Evolutionary conservation across 35 echinoderm and acorn worm genomes (phyloP).

Genomic region (Strongylocentrotus purpuratus): DNA sequence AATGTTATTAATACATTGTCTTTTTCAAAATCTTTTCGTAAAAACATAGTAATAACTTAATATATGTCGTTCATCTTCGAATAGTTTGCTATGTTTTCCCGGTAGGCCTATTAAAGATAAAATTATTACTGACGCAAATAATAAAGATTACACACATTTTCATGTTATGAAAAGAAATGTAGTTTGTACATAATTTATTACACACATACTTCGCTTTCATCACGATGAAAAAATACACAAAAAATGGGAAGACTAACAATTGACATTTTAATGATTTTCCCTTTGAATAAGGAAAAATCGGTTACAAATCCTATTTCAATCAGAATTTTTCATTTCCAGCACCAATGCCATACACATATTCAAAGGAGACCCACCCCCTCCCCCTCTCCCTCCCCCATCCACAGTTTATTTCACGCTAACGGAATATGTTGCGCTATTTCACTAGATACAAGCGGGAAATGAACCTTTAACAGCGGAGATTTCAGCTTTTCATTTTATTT

Average conservation of each 20-base stretch:
- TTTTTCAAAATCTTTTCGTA: background rate
- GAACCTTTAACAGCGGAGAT: too few species aligned
- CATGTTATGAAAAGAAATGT: background rate
- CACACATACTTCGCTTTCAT: constrained; percentile 2
- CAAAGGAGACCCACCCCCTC: too few species aligned
- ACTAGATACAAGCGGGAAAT: too few species aligned
- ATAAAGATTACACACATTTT: background rate
- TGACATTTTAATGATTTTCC: background rate
- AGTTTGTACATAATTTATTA: constrained; percentile 7
- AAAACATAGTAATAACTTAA: background rate
- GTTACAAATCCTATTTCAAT: background rate
- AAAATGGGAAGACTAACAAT: background rate
- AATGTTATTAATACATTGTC: too few species aligned
- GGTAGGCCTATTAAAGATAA: background rate
- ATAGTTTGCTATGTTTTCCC: background rate
- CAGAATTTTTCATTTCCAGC: background rate
- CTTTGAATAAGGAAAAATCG: background rate
- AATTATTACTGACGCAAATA: background rate
- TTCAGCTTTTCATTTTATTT: background rate
- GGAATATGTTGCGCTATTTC: too few species aligned
- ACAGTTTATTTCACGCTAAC: too few species aligned
- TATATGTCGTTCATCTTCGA: background rate
- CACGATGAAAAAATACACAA: background rate
- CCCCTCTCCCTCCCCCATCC: too few species aligned
- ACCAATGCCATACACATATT: background rate